Evolutionary conservation across 2,113 vertebrate genomes (phyloP), one percentile per base, ranked within the genome.

Genomic region (Rana temporaria): DNA sequence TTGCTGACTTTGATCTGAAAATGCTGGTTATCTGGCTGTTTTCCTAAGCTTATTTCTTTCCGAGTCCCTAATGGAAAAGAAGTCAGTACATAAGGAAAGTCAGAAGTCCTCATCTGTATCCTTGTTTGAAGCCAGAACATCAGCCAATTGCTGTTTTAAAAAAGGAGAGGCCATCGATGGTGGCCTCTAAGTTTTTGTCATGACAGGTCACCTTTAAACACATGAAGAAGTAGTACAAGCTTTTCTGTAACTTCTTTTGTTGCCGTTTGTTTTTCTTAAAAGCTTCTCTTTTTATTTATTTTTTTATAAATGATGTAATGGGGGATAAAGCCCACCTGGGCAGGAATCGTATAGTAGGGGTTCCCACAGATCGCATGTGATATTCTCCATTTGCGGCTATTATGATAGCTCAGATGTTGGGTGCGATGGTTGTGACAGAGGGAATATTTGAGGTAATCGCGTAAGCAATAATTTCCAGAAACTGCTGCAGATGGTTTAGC

Each of bases 391-490:
- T 20, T 19, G 26, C 56, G 34, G 24, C 24, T 73, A 59, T 73
- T 26, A 4, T 72, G 4, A 56, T 4, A n/a, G 48, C 22, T 4
- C 8, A 24, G 24, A 48, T 24, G 42, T 7, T 24, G 20, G 17
- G 8, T 53, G 42, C 22, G 68, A 70, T 38, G 55, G 69, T 32
- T 55, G 6, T 26, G 48, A 2, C 26, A 18, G 24, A 71, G 26
- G 14, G 22, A 69, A 20, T 14, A 22, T 24, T 71, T 71, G 38
- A 53, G 68, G 20, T 22, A 22, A 24, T 32, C 18, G 24, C 56
- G 26, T 72, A 72, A 72, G 69, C 69, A 72, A 72, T 72, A 72
- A 72, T 72, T 72, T 55, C 24, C 69, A 12, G 48, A 72, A 30
- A 56, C 24, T 22, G 12, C 48, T 71, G 68, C 68, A 15, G 24